phyloP scores from a whole-genome alignment of 2,888 invertebrate species.

The Temnothorax ravouxi region DNA sequence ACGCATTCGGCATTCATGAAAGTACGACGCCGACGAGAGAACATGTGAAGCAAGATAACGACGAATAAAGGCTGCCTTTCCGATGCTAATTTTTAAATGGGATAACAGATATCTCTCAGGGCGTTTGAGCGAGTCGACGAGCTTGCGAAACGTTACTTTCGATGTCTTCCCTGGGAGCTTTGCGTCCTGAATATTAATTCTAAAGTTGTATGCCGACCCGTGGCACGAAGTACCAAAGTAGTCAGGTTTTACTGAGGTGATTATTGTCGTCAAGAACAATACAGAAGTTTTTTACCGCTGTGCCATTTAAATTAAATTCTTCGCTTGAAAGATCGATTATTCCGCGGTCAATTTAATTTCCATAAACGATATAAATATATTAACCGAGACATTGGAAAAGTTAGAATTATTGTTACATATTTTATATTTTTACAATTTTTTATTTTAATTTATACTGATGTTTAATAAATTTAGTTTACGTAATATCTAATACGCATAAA shows the following conservation, averaged over 20 bases:
- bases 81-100: conserved; percentile 79
- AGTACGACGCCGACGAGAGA: conserved; percentile 27
- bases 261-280: conserved; percentile 32
- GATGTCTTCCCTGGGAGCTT: conserved; percentile 42
- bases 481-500: background rate
- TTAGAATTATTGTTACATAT: background rate
- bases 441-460: background rate
- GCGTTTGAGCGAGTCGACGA: conserved; percentile 61
- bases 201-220: conserved; percentile 27
- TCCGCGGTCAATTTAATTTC: conserved; percentile 22
- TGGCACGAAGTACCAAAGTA: conserved; percentile 33
- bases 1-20: conserved; percentile 31
- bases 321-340: background rate
- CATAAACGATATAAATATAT: conserved; percentile 13
- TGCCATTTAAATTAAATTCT: conserved; percentile 9
- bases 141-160: conserved; percentile 60
- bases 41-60: conserved; percentile 9
- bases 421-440: background rate
- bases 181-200: conserved; percentile 67
- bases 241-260: conserved; percentile 16
- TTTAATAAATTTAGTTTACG: background rate
- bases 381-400: background rate
- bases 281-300: background rate
- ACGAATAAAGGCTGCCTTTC: conserved; percentile 60
- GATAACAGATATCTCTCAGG: conserved; percentile 76